A percentile compares a stretch with the other conserved stretches of the same genome.
phyloP scores from a whole-genome alignment of 1,140 invertebrate species.

The Solenopsis invicta region DNA sequence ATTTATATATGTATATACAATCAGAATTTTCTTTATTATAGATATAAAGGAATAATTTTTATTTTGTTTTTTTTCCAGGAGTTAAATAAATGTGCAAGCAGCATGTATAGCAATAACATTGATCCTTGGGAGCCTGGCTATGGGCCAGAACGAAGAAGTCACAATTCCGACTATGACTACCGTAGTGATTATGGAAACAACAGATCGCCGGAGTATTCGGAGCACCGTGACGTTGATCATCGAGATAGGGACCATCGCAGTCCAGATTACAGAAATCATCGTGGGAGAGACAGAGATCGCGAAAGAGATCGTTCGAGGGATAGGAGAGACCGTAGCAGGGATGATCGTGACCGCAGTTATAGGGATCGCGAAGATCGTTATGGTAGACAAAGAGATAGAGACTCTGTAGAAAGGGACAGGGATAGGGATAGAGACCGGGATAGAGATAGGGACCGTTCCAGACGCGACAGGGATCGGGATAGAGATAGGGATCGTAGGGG shows the following conservation, averaged over 20 bases:
- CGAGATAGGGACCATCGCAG: conserved; percentile 82
- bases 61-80: conserved; percentile 54
- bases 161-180: conserved; percentile 81
- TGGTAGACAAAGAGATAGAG: conserved; percentile 79
- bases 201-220: conserved; percentile 83
- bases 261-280: conserved; percentile 82
- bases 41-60: neutral
- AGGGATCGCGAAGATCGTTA: conserved; percentile 84
- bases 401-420: conserved; percentile 77
- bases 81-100: conserved; percentile 54
- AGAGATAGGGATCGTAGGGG: conserved; percentile 82
- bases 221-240: conserved; percentile 82
- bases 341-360: conserved; percentile 83
- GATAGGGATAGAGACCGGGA: conserved; percentile 82
- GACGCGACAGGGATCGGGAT: conserved; percentile 78
- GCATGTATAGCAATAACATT: conserved; percentile 83
- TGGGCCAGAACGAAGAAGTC: conserved; percentile 80
- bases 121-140: conserved; percentile 86
- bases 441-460: conserved; percentile 81
- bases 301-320: conserved; percentile 83
- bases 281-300: conserved; percentile 83
- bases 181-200: conserved; percentile 81
- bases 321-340: conserved; percentile 82
- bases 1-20: neutral
- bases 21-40: neutral